These are phyloP conservation scores for Drosophila pseudotalamancana DNA, from an alignment of 2,888 invertebrate genomes.

Conservation along the genomic window DNA sequence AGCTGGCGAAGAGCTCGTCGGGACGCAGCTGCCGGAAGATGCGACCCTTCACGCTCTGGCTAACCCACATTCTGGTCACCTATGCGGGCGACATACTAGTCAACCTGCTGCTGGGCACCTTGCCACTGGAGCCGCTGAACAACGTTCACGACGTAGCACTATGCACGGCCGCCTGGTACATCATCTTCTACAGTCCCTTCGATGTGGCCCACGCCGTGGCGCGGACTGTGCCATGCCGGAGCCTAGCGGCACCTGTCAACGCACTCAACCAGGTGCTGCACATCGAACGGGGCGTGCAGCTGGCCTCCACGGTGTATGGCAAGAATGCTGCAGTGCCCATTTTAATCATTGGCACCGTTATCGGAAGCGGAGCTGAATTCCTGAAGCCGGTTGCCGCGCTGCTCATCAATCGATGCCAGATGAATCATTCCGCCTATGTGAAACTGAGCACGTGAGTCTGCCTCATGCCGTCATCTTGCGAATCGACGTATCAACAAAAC, in stretches of 20 bases:
- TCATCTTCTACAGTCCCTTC: constrained; percentile 62
- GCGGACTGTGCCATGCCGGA: constrained; percentile 33
- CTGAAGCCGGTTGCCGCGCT: constrained; percentile 58
- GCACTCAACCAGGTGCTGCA: constrained; percentile 60
- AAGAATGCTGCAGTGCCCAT: constrained; percentile 55
- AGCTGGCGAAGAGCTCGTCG: constrained; percentile 22
- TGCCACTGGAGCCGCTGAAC: constrained; percentile 61
- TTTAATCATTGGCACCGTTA: constrained; percentile 59
- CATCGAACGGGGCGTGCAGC: constrained; percentile 53
- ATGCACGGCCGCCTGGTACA: constrained; percentile 54
- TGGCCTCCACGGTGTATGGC: constrained; percentile 47
- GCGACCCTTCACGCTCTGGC: constrained; percentile 61
- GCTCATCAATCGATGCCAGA: constrained; percentile 61
- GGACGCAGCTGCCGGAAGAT: constrained; percentile 21
- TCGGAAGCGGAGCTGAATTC: constrained; percentile 67
- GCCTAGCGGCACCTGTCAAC: constrained; percentile 44
- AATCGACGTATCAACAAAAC: neutral
- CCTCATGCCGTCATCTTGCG: neutral
- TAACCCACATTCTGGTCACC: constrained; percentile 51
- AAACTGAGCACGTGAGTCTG: constrained; percentile 63
- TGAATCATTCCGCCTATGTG: constrained; percentile 47
- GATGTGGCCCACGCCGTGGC: constrained; percentile 41
- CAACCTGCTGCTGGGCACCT: constrained; percentile 53
- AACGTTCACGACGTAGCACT: constrained; percentile 50
- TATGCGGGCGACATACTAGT: constrained; percentile 65